phyloP scores from a whole-genome alignment of 2,797 vertebrate species.

The Diplodus sargus region DNA sequence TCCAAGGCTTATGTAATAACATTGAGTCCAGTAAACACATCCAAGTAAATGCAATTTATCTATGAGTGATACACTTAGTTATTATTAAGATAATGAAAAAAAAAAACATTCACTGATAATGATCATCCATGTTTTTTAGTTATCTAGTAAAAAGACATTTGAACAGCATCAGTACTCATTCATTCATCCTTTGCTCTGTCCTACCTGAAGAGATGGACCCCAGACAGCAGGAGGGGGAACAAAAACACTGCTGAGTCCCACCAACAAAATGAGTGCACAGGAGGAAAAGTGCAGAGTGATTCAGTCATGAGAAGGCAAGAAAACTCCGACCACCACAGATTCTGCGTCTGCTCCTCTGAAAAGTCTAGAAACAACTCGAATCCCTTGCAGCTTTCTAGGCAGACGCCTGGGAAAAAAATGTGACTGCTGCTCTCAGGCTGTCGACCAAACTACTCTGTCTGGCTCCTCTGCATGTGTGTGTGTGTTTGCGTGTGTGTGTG shows the following conservation, averaged over 20 bases:
- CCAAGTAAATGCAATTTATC: background rate
- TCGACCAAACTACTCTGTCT: conserved; percentile 46
- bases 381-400: conserved; percentile 48
- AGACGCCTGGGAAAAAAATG: conserved; percentile 59
- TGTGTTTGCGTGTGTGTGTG: conserved; percentile 33
- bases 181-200: conserved; percentile 35
- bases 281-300: conserved; percentile 10
- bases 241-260: conserved; percentile 33
- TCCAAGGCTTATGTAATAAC: background rate
- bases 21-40: background rate
- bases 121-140: background rate
- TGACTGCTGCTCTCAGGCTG: conserved; percentile 60
- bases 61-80: background rate
- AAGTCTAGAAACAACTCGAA: conserved; percentile 33
- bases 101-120: background rate
- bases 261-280: conserved; percentile 23
- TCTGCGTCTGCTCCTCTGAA: conserved; percentile 18
- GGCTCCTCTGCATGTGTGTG: conserved; percentile 28
- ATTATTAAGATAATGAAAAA: background rate
- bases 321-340: conserved; percentile 24
- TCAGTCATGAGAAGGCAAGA: conserved; percentile 26
- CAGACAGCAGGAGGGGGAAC: conserved; percentile 30
- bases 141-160: background rate
- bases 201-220: conserved; percentile 67
- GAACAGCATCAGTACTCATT: conserved; percentile 8